phyloP scores from a whole-genome alignment of 2,113 vertebrate genomes.

The Sander vitreus region DNA sequence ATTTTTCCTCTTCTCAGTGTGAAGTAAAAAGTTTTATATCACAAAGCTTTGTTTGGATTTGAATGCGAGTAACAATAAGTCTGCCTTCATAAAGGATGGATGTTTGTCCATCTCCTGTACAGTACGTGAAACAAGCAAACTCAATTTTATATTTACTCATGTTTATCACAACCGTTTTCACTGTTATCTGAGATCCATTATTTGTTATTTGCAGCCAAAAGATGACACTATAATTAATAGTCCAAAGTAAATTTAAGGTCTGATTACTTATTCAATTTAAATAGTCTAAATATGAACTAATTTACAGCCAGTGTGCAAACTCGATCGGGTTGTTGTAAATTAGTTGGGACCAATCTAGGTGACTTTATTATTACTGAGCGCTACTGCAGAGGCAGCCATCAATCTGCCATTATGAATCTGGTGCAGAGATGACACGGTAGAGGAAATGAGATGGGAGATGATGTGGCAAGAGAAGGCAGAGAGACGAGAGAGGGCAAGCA shows the following conservation, averaged over 20 bases:
- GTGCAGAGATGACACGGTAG: constrained; percentile 37
- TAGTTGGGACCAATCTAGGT: constrained; percentile 36
- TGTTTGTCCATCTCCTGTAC: constrained; percentile 18
- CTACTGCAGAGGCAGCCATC: constrained; percentile 51
- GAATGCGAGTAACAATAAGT: constrained; percentile 17
- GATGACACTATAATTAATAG: constrained; percentile 24
- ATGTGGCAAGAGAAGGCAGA: constrained; percentile 25
- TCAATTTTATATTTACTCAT: constrained; percentile 24
- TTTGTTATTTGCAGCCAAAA: not conserved
- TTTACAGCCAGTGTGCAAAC: constrained; percentile 39
- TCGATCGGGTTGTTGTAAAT: constrained; percentile 48
- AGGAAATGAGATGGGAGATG: constrained; percentile 51
- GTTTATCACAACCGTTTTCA: constrained; percentile 16
- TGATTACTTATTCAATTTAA: constrained; percentile 29
- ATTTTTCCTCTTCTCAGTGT: constrained; percentile 41
- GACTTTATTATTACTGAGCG: constrained; percentile 40
- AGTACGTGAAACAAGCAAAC: constrained; percentile 18
- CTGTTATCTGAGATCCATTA: not conserved
- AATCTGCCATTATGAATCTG: constrained; percentile 54
- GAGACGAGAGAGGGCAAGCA: constrained; percentile 19
- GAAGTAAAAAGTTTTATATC: constrained; percentile 22
- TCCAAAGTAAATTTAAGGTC: not conserved
- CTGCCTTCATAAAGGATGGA: constrained; percentile 48
- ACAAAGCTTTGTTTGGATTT: constrained; percentile 26
- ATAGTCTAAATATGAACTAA: constrained; percentile 32